phyloP scores from a whole-genome alignment of 1,140 invertebrate genomes.

The Rhagoletis zephyria region DNA sequence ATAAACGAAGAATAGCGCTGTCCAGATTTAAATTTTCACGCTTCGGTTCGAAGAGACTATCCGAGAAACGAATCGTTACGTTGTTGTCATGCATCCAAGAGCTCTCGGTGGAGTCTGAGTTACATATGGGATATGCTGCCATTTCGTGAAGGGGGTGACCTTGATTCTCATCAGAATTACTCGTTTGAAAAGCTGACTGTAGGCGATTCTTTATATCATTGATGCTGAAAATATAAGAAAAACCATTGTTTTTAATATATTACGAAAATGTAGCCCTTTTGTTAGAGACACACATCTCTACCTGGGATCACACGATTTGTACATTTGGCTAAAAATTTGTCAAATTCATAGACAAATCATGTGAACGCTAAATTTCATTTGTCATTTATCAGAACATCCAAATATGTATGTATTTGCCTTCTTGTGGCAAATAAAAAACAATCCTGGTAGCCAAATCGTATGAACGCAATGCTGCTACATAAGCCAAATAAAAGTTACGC shows the following conservation, averaged over 20 bases:
- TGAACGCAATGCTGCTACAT: too few relatives aligned
- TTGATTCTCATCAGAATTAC: constrained; percentile 53
- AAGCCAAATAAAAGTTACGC: too few relatives aligned
- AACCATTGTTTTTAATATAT: background rate
- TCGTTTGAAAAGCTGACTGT: constrained; percentile 59
- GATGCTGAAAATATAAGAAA: constrained; percentile 59
- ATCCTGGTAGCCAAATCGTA: too few relatives aligned
- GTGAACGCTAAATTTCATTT: too few relatives aligned
- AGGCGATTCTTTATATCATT: constrained; percentile 64
- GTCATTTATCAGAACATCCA: too few relatives aligned
- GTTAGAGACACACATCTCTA: too few relatives aligned
- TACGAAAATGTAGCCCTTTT: too few relatives aligned
- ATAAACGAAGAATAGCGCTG: constrained; percentile 67
- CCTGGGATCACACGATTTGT: too few relatives aligned
- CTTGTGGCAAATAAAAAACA: too few relatives aligned
- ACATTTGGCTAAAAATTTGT: too few relatives aligned
- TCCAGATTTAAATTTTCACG: constrained; percentile 62
- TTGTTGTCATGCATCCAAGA: constrained; percentile 65
- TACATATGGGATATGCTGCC: constrained; percentile 69
- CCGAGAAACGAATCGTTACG: constrained; percentile 66
- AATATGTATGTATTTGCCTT: too few relatives aligned
- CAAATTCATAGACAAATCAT: too few relatives aligned
- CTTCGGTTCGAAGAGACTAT: constrained; percentile 62
- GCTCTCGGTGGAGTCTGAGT: constrained; percentile 61
- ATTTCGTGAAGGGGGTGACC: constrained; percentile 62